phyloP scores from a whole-genome alignment of 2,888 invertebrate species.

The Diplolepis rosae region DNA sequence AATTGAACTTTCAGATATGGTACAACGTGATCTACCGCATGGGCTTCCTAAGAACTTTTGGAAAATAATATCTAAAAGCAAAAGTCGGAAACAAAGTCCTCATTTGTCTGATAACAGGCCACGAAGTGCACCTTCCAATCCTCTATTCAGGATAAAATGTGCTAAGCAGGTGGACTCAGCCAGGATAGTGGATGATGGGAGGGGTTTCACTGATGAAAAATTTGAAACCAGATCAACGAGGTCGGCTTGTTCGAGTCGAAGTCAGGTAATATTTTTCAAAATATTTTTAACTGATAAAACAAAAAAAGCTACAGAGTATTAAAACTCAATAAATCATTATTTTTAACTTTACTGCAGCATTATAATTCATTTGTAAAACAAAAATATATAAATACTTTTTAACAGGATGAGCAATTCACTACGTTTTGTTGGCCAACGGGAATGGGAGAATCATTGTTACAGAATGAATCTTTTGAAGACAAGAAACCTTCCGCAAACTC shows the following conservation, averaged over 20 bases:
- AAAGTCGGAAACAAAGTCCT: neutral
- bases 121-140: neutral
- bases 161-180: neutral
- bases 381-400: no score
- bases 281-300: no score
- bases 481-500: no score
- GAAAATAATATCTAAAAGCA: neutral
- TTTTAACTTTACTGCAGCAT: no score
- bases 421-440: no score
- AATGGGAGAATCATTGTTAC: no score
- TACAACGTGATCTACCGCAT: neutral
- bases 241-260: neutral
- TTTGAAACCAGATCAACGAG: neutral
- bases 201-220: neutral
- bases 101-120: neutral
- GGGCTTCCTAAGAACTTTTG: no score
- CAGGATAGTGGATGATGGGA: neutral
- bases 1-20: no score
- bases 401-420: no score
- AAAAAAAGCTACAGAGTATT: no score
- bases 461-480: no score
- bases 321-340: neutral
- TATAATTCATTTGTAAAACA: no score
- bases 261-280: neutral
- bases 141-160: neutral